These are phyloP conservation scores for Epizoanthus ramosus DNA, from an alignment of 92 coral and sea anemone species.

Conservation along the genomic window DNA sequence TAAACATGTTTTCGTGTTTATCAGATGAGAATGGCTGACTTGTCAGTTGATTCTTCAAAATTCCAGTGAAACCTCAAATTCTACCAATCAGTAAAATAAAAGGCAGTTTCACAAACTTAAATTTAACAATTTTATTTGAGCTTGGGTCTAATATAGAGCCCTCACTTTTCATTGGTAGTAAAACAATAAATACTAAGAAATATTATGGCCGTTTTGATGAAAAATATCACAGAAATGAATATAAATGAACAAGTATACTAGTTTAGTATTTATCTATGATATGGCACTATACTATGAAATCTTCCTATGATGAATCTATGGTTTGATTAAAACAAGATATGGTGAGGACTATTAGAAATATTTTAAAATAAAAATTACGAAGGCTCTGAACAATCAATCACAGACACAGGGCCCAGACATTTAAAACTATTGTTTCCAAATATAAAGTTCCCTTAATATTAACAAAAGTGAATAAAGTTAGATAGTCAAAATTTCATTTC, in stretches of 20 bases:
- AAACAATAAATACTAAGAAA: background rate
- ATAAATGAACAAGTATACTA: background rate
- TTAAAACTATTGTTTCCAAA: background rate
- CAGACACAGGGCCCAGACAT: too few relatives aligned
- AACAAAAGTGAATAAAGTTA: too few relatives aligned
- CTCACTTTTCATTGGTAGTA: background rate
- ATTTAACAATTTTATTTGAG: conserved; percentile 3
- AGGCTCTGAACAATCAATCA: background rate
- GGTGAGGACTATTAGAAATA: background rate
- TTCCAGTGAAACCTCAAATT: background rate
- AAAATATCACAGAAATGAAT: conserved; percentile 12
- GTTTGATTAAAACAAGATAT: background rate
- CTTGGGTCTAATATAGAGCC: background rate
- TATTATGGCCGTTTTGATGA: background rate
- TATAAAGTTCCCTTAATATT: too few relatives aligned
- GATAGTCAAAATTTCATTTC: too few relatives aligned
- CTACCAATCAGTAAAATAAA: conserved; percentile 6
- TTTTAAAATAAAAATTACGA: background rate
- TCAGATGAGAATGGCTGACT: background rate
- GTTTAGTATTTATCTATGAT: background rate
- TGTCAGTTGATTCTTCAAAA: conserved; percentile 3
- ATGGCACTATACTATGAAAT: background rate
- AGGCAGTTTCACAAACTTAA: conserved; percentile 1
- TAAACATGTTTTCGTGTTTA: background rate
- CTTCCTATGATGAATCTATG: background rate